Conservation (phyloP, 2,113 vertebrate species). For the Chionodraco myersi region DNA sequence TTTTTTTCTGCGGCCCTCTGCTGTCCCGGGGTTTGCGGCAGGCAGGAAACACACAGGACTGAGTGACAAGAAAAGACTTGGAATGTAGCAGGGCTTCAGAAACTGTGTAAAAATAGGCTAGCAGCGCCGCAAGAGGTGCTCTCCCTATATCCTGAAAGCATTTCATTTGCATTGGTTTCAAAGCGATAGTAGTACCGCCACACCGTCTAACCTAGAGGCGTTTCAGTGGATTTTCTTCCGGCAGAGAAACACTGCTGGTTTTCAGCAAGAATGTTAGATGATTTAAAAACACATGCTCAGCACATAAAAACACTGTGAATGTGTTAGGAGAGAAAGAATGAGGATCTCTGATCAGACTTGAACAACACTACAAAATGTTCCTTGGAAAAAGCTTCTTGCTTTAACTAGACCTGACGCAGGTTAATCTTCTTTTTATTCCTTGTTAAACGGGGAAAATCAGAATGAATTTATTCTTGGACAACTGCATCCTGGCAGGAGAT, state of each 20-base stretch:
- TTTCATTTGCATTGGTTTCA: conserved; percentile 42
- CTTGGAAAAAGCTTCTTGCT: conserved; percentile 1
- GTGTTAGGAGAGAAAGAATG: neutral
- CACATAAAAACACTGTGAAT: conserved; percentile 4
- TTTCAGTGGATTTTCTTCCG: conserved; percentile 11
- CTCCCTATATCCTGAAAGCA: conserved; percentile 38
- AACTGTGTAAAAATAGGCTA: conserved; percentile 33
- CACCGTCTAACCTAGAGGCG: conserved; percentile 8
- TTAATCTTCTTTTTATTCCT: conserved; percentile 3
- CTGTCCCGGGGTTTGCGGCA: conserved; percentile 43
- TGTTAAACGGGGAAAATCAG: conserved; percentile 23
- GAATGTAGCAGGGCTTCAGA: conserved; percentile 31
- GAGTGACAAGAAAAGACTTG: conserved; percentile 45
- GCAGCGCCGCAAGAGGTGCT: conserved; percentile 9
- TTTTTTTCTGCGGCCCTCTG: conserved; percentile 30
- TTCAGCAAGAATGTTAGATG: conserved; percentile 15
- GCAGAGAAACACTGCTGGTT: conserved; percentile 23
- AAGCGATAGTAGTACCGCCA: conserved; percentile 12
- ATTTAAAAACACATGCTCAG: conserved; percentile 37
- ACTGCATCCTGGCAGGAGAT: conserved; percentile 40
- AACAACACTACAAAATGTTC: conserved; percentile 6
- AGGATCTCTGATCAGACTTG: conserved; percentile 10
- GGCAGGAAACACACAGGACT: conserved; percentile 39
- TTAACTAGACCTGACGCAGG: neutral
- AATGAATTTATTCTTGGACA: conserved; percentile 32